Evolutionary conservation across 2,113 vertebrate genomes (phyloP), one percentile per base, ranked within the genome.

Genomic region (Eretmochelys imbricata): DNA sequence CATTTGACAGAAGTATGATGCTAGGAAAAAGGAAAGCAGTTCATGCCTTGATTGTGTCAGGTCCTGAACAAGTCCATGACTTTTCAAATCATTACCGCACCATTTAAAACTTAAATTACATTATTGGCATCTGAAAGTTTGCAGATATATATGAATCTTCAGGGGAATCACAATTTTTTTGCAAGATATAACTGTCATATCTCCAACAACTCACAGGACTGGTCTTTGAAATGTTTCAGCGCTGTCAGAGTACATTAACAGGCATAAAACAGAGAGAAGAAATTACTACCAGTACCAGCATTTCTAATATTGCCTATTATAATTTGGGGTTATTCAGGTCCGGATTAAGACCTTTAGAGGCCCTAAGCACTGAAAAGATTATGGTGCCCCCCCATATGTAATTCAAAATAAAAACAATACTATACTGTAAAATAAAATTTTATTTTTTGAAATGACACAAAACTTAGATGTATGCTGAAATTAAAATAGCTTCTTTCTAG

Each of bases 1-100:
- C 95, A 87, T 95, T 79, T 93, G 94, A 96, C 92, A 93, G 90
- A 89, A 29, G 93, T 1, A 81, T 94, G 75, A 82, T 13, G 88
- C 89, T 1, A 2, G 12, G 59, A 87, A 89, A 75, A 91, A 95
- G 83, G 0, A 1, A 93, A 96, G 87, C 87, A 91, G 83, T 91
- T 95, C 94, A 59, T 1, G 12, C 75, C 90, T 79, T 59, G 16
- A 8, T 81, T 65, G 38, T n/a, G 55, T 75, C 22, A 75, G n/a
- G 38, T 75, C 38, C 51, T 76, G 92, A 69, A 79, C 94, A 76
- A 1, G 1, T 55, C 8, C 53, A 54, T n/a, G 83, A 79, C 57
- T 88, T 91, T 94, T 91, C 88, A 90, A 92, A 84, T 16, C 57
- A 50, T 81, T 83, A 65, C 13, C 31, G 6, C n/a, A 65, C 16